Evolutionary conservation across 2,888 invertebrate species (phyloP).

Genomic region (Apeira syringaria): DNA sequence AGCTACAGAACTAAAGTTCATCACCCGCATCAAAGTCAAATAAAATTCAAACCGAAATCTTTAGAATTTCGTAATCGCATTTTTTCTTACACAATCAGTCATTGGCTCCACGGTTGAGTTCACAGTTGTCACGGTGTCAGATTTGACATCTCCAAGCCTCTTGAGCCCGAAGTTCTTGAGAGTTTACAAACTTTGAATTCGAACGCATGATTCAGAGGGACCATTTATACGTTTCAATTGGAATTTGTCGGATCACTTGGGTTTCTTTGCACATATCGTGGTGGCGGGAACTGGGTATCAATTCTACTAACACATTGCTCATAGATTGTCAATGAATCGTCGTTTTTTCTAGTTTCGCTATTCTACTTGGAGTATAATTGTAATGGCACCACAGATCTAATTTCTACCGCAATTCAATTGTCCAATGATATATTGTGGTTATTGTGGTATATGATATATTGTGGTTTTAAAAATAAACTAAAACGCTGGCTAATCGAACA

Average conservation of each 20-base stretch:
- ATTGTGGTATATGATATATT: too few species aligned
- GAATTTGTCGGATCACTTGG: slow-evolving; percentile 8
- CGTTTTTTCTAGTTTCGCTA: too few species aligned
- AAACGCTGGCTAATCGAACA: too few species aligned
- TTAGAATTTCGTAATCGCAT: slow-evolving; percentile 12
- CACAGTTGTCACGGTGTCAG: slow-evolving; percentile 25
- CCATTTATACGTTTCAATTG: slow-evolving; percentile 13
- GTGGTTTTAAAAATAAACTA: too few species aligned
- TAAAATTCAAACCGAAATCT: slow-evolving; percentile 14
- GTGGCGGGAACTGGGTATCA: background rate
- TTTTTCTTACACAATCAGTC: slow-evolving; percentile 23
- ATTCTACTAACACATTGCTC: too few species aligned
- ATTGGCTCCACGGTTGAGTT: slow-evolving; percentile 22
- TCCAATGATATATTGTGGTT: too few species aligned
- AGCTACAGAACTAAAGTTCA: slow-evolving; percentile 7
- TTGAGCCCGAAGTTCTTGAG: slow-evolving; percentile 17
- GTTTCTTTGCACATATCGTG: slow-evolving; percentile 1
- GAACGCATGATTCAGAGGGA: slow-evolving; percentile 12
- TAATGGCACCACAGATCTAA: too few species aligned
- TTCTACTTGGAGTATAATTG: too few species aligned
- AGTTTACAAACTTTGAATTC: slow-evolving; percentile 22
- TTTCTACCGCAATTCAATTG: too few species aligned
- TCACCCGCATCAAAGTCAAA: slow-evolving; percentile 8
- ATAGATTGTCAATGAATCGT: too few species aligned
- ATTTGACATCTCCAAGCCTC: slow-evolving; percentile 25